A percentile compares a stretch with the other conserved stretches of the same genome.
Conservation (phyloP, 2,113 vertebrate genomes). For the Alces alces region DNA sequence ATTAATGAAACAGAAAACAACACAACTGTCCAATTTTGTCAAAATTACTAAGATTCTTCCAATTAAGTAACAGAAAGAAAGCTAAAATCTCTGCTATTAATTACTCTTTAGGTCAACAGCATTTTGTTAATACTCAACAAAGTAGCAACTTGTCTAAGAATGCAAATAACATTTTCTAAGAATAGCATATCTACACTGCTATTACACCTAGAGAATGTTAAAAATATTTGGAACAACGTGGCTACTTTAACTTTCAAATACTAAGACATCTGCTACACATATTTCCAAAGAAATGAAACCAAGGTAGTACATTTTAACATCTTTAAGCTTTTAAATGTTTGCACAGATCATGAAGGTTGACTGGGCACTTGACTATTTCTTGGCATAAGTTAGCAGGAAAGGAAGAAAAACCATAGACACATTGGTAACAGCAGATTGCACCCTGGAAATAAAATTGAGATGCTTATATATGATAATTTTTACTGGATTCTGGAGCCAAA, state of each 20-base stretch:
- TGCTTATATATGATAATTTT: not conserved
- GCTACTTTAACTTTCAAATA: not conserved
- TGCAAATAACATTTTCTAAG: conserved; percentile 28
- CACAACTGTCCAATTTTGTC: not conserved
- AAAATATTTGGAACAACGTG: not conserved
- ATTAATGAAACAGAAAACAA: not conserved
- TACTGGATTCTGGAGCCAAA: not conserved
- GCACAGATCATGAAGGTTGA: not conserved
- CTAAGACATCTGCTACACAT: not conserved
- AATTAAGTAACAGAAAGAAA: conserved; percentile 29
- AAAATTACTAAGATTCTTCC: conserved; percentile 9
- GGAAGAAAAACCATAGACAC: not conserved
- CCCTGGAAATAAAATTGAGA: not conserved
- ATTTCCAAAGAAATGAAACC: not conserved
- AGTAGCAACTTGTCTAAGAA: not conserved
- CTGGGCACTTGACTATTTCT: not conserved
- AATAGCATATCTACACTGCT: not conserved
- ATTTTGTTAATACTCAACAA: conserved; percentile 4
- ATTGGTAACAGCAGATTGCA: not conserved
- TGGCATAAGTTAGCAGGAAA: not conserved
- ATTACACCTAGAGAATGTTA: not conserved
- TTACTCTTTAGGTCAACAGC: conserved; percentile 13
- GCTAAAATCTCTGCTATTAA: conserved; percentile 6
- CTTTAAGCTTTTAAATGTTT: not conserved
- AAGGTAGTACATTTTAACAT: not conserved